Base-by-base conservation (phyloP, 2,888 invertebrate species). In the Patella caerulea region DNA sequence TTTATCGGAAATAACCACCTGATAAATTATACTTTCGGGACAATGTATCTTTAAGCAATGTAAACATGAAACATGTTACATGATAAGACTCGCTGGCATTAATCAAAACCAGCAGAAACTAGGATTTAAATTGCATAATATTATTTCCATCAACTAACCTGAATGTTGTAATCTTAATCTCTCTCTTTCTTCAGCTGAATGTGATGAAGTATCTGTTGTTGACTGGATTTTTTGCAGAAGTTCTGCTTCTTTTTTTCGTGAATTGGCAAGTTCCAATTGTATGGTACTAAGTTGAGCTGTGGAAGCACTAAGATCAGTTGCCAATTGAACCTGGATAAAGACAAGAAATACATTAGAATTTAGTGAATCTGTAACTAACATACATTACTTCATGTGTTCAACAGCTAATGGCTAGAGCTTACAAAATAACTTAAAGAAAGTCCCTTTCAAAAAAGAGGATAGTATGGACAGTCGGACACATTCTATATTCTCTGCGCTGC, bases 221-320 rank as follows among this genome's bases (percentile, higher is more conserved):
- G 80, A 75, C 55, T 85, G 86, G 3, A 91, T 76, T 76, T 88
- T 87, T 56, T 89, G 88, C 52, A 84, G 81, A 0, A 89, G 79
- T 75, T 90, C 90, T 53, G 85, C 82, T 72, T 91, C 91, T 17
- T 83, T 85, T 81, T 90, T 89, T 73, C 86, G 84, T 45, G 87
- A 76, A 12, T 83, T 82, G 4, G 85, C 82, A 9, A 90, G 77
- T 75, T 91, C 90, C 72, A 90, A 79, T 78, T 90, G 90, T 45
- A 89, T 78, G 2, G 82, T 81, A 69, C 89, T 86, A 71, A 91
- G 83, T 78, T 88, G 89, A 55, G 90, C 84, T 5, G 89, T 88
- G 1, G 87, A 83, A 19, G 85, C 78, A 59, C 88, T 86, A 69
- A 91, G 83, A 54, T 90, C 86, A 45, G 85, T 85, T 19, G 88